These are phyloP conservation scores for Megaceryle maxima DNA, from an alignment of 2,113 vertebrate genomes.

Conservation along the genomic window DNA sequence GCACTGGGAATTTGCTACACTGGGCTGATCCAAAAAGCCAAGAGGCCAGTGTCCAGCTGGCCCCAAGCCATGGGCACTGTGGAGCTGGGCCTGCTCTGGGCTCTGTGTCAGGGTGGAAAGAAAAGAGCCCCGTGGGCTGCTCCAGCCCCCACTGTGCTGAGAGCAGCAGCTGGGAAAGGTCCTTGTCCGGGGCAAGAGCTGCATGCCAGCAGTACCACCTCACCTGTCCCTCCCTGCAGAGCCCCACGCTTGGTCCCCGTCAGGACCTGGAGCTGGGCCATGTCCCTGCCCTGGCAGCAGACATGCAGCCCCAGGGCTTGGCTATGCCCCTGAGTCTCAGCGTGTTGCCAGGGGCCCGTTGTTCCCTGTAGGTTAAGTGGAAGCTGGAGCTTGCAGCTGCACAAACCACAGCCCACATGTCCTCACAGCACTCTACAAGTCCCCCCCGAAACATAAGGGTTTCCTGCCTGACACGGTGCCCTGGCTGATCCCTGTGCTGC, in stretches of 20 bases:
- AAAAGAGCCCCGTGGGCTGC: not conserved
- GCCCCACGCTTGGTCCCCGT: not conserved
- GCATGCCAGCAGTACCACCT: too few relatives aligned
- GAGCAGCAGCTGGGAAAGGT: too few relatives aligned
- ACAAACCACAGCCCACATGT: not conserved
- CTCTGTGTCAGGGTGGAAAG: not conserved
- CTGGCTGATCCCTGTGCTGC: not conserved
- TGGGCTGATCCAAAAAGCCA: not conserved
- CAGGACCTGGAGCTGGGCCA: not conserved
- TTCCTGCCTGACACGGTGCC: not conserved
- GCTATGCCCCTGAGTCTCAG: not conserved
- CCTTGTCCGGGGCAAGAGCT: too few relatives aligned
- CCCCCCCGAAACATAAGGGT: not conserved
- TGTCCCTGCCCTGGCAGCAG: too few relatives aligned
- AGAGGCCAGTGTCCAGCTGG: not conserved
- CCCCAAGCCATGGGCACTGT: not conserved
- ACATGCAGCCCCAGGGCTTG: too few relatives aligned
- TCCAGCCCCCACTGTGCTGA: too few relatives aligned
- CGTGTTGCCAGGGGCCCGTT: not conserved
- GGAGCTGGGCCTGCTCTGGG: not conserved
- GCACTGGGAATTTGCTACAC: not conserved
- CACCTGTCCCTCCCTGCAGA: too few relatives aligned
- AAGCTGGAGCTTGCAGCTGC: not conserved
- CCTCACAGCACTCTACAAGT: too few relatives aligned
- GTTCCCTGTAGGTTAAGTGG: accelerated